Base-by-base conservation (phyloP, 1,140 invertebrate species). In the Frieseomelitta varia region DNA sequence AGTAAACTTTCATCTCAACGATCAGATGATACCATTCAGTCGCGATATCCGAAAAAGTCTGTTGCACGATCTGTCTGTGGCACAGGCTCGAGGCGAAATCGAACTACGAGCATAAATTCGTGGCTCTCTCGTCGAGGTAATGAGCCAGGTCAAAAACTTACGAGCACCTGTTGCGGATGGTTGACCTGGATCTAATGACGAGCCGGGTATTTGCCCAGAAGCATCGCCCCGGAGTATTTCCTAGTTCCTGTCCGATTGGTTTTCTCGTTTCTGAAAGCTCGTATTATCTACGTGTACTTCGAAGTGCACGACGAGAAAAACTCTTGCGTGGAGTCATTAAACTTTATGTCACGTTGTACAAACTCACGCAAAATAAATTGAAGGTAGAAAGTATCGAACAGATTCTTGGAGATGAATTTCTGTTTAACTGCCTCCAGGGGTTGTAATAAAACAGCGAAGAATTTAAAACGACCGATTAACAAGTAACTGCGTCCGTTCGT, bases 121-220 rank as follows among this genome's bases (percentile, higher is more conserved):
- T n/a, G 47, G 19, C 6, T 34, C 21, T 71, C 14, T 19, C 24
- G 8, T 12, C 17, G 21, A n/a, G 56, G 30, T 87, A 89, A 89
- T 89, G 79, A 87, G 81, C 30, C 69, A 71, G 68, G 78, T 84
- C 75, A 78, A 61, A 82, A 73, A 1, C 72, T 56, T 27, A 77
- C 79, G 39, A 58, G 24, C 83, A 90, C 69, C 84, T 81, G 83
- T 88, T 75, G 86, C 51, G 67, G 65, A 87, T 87, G 73, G 47
- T 53, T 89, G 89, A 85, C 86, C 89, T 87, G 77, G 76, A 90
- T 90, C 77, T 85, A 87, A 74, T 75, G 79, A 81, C 51, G 69
- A 19, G 19, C 2, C 3, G 12, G 21, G 30, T 58, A 67, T 84
- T 80, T 85, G 83, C 72, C 58, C 24, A 71, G 72, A 61, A 79